Evolutionary conservation across 2,113 vertebrate genomes (phyloP).

Genomic region (Alaudala cheleensis): DNA sequence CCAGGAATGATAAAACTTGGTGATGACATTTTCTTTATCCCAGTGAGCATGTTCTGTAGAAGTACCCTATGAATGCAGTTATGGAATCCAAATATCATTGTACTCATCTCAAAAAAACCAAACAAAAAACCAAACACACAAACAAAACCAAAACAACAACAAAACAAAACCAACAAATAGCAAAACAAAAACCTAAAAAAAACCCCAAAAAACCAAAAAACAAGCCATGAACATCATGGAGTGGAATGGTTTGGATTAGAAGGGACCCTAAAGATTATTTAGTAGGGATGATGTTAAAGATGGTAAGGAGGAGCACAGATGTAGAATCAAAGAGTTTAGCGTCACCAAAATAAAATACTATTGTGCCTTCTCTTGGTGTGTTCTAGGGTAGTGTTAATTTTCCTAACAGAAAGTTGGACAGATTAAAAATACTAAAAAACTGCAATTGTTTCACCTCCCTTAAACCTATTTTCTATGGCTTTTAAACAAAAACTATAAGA

Average conservation of each 20-base stretch:
- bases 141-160: not conserved
- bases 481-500: not conserved
- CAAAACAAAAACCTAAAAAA: not conserved
- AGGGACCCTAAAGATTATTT: not conserved
- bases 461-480: not conserved
- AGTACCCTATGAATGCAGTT: not conserved
- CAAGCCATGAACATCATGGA: not conserved
- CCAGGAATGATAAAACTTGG: not conserved
- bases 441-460: not conserved
- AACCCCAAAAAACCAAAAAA: too few species aligned
- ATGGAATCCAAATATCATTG: not conserved
- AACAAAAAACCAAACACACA: too few species aligned
- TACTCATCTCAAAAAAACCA: not conserved
- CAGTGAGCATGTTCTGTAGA: not conserved
- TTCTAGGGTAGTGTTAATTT: not conserved
- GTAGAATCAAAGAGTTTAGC: not conserved
- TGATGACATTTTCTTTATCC: not conserved
- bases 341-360: not conserved
- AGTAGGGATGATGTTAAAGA: accelerated
- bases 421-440: not conserved
- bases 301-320: not conserved
- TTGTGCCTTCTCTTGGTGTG: not conserved
- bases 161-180: not conserved
- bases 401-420: not conserved
- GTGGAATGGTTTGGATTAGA: not conserved